Evolutionary conservation across 2,888 invertebrate species (phyloP).

Genomic region (Tiliacea citrago): DNA sequence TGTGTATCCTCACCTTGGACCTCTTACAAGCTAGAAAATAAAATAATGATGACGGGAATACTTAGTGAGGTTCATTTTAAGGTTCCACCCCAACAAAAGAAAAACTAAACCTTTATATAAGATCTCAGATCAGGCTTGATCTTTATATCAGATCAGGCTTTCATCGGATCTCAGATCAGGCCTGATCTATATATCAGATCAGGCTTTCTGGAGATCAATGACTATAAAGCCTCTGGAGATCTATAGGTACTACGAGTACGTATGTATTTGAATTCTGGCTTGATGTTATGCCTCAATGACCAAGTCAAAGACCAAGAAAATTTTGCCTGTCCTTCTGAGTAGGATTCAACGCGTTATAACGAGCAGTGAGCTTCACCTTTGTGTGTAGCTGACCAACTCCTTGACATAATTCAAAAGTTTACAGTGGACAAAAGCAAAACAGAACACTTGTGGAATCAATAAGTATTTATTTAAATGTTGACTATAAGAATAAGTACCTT

Average conservation of each 20-base stretch:
- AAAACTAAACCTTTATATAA: no score
- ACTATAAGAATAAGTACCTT: not conserved
- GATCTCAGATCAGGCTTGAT: no score
- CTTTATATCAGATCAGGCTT: no score
- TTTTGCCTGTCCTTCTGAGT: not conserved
- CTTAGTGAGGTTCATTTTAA: not conserved
- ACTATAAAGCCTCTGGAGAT: no score
- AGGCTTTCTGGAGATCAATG: no score
- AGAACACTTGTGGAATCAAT: not conserved
- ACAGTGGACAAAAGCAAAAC: not conserved
- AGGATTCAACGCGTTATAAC: not conserved
- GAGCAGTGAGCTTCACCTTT: not conserved
- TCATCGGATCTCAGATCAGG: no score
- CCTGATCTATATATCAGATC: no score
- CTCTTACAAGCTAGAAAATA: slow-evolving; percentile 68
- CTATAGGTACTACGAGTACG: no score
- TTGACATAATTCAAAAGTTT: not conserved
- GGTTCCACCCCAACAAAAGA: not conserved
- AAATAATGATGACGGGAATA: not conserved
- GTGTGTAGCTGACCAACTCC: not conserved
- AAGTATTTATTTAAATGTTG: not conserved
- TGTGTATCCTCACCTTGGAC: slow-evolving; percentile 68
- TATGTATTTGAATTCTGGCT: not conserved
- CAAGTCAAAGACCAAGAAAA: not conserved
- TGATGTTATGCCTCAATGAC: not conserved